Evolutionary conservation across 2,113 vertebrate species (phyloP), one percentile per base, ranked within the genome.

Genomic region (Dermatemys mawii): DNA sequence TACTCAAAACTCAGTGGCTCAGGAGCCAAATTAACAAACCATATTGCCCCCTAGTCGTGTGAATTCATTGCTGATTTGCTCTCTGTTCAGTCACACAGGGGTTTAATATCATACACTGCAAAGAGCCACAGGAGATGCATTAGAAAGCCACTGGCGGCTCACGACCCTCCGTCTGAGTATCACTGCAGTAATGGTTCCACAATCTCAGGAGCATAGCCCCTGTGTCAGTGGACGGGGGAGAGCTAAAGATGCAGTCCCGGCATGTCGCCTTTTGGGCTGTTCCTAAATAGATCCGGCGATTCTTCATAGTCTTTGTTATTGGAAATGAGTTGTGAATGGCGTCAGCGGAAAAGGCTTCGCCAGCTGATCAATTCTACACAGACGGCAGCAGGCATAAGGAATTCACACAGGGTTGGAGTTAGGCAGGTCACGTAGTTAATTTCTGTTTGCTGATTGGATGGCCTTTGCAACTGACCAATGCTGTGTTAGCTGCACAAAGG

Each of bases 301-400:
- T 79, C 89, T 38, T 92, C 85, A 76, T 85, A 82, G 54, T 83
- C 83, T 96, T 96, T 88, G n/a, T n/a, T n/a, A 87, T 87, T 90
- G 87, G 70, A 94, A 96, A 95, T 24, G 26, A 81, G 93, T 93
- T 41, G 86, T 93, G 97, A n/a, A n/a, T n/a, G n/a, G n/a, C n/a
- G n/a, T n/a, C n/a, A n/a, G n/a, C n/a, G n/a, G n/a, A n/a, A n/a
- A n/a, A n/a, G n/a, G n/a, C n/a, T n/a, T n/a, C n/a, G n/a, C n/a
- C n/a, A n/a, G n/a, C n/a, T n/a, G n/a, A n/a, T 83, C 8, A 93
- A 83, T 93, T 88, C 93, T 86, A 70, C 81, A 76, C 84, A 6
- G n/a, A n/a, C n/a, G n/a, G n/a, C n/a, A n/a, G n/a, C n/a, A n/a
- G n/a, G n/a, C n/a, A n/a, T n/a, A n/a, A n/a, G 84, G 9, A 92